Evolutionary conservation across 2,113 vertebrate genomes (phyloP), one percentile per base, ranked within the genome.

Genomic region (Corydoras sp.): DNA sequence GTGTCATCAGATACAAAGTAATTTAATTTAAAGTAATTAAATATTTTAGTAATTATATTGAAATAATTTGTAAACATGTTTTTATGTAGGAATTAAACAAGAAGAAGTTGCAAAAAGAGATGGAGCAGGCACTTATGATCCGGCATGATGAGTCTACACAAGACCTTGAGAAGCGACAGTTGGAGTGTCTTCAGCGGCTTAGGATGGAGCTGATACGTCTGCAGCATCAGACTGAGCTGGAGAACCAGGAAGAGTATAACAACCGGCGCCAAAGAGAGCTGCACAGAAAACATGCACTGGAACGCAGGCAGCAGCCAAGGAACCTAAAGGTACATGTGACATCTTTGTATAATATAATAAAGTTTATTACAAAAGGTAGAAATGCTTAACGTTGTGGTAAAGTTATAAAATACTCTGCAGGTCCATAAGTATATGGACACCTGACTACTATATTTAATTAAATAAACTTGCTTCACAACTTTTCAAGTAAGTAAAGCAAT

Each of bases 161-260:
- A 49, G 96, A 99, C 79, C 90, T 99, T 65, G 97, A 99, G 82
- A 93, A 94, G 68, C 81, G 96, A 85, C 97, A 99, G 89, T 90
- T 99, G 79, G 92, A 94, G 86, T 94, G 87, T 12, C 84, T 99
- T 84, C 97, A 99, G 91, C 98, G 95, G 90, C 93, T 98, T 77
- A 92, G 97, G 49, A 96, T 98, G 93, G 97, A 98, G 88, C 92
- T 99, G 81, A 97, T 99, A 90, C 94, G 95, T 55, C 90, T 97
- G 83, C 97, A 99, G 93, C 97, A 99, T 90, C 95, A 99, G 89
- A 98, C 96, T 0, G 97, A 99, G 87, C 92, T 98, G 67, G 96
- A 99, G 84, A 99, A 98, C 89, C 97, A 99, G 93, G 94, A 96
- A 77, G 97, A 99, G 70, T 99, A 99, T 90, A 99, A 99, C 92